phyloP scores from a whole-genome alignment of 2,888 invertebrate species.

The Portevinia maculata region DNA sequence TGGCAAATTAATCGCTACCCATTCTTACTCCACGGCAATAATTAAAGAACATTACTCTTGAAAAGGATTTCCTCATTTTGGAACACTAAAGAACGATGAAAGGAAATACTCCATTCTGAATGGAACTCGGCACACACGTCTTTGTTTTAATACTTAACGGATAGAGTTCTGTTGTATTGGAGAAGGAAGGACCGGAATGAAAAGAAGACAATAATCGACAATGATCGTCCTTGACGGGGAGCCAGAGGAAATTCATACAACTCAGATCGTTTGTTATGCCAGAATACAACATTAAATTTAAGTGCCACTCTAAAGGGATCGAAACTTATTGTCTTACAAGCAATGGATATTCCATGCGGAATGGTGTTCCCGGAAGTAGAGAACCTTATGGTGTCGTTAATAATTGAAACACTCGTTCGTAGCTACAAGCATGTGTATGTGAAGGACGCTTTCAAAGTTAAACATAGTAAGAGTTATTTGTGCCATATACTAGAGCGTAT shows the following conservation, averaged over 20 bases:
- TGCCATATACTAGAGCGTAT: conserved; percentile 6
- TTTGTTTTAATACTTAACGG: not conserved
- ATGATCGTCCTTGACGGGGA: conserved; percentile 29
- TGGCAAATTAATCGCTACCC: conserved; percentile 34
- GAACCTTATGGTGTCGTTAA: conserved; percentile 45
- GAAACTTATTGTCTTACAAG: conserved; percentile 40
- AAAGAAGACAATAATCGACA: conserved; percentile 31
- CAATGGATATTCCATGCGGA: conserved; percentile 7
- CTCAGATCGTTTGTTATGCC: conserved; percentile 30
- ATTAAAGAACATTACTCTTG: not conserved
- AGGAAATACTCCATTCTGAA: conserved; percentile 1
- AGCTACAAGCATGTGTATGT: conserved; percentile 3
- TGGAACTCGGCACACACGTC: too few relatives aligned
- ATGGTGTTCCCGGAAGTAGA: conserved; percentile 27
- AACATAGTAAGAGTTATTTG: conserved; percentile 30
- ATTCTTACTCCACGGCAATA: not conserved
- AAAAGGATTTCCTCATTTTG: conserved; percentile 8
- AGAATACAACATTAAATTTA: conserved; percentile 44
- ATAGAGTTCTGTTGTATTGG: conserved; percentile 2
- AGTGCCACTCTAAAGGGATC: conserved; percentile 44
- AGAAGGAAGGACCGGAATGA: not conserved
- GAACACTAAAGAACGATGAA: conserved; percentile 23
- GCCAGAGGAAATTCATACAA: conserved; percentile 18
- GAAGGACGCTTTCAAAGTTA: conserved; percentile 19
- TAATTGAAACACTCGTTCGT: conserved; percentile 20